Percentiles rank a stretch among this genome's conserved stretches.
Evolutionary conservation across 2,888 invertebrate genomes (phyloP).

Genomic region (Bellardia bayeri): DNA sequence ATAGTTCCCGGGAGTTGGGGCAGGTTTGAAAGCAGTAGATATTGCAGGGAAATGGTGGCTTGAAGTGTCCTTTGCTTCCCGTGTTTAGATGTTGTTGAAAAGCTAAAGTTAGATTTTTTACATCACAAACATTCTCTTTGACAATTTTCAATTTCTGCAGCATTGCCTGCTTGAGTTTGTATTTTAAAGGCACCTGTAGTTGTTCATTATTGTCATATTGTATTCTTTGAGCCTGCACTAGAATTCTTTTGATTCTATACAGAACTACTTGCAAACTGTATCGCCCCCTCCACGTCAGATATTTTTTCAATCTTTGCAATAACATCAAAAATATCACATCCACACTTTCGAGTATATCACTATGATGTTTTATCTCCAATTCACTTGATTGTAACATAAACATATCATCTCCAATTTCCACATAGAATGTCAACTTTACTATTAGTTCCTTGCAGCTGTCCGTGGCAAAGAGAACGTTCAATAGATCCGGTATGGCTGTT

Average conservation of each 20-base stretch:
- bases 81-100: slow-evolving; percentile 22
- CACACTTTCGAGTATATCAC: slow-evolving; percentile 77
- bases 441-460: slow-evolving; percentile 65
- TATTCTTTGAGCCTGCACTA: slow-evolving; percentile 17
- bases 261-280: not conserved
- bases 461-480: slow-evolving; percentile 74
- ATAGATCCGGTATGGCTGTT: slow-evolving; percentile 75
- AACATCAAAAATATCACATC: slow-evolving; percentile 76
- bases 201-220: not conserved
- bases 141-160: not conserved
- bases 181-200: slow-evolving; percentile 37
- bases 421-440: slow-evolving; percentile 76
- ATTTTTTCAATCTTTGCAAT: slow-evolving; percentile 75
- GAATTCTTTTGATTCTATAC: slow-evolving; percentile 47
- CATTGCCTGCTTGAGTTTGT: slow-evolving; percentile 14
- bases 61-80: not conserved
- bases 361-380: slow-evolving; percentile 74
- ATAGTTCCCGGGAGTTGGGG: slow-evolving; percentile 75
- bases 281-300: not conserved
- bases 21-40: slow-evolving; percentile 76
- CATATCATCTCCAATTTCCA: slow-evolving; percentile 68
- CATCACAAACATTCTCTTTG: not conserved
- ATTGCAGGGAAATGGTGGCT: slow-evolving; percentile 66
- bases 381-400: slow-evolving; percentile 75
- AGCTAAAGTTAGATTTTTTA: not conserved